Base-by-base conservation (phyloP, 37 sponge, comb jelly and placozoan species). In the Mnemiopsis leidyi region DNA sequence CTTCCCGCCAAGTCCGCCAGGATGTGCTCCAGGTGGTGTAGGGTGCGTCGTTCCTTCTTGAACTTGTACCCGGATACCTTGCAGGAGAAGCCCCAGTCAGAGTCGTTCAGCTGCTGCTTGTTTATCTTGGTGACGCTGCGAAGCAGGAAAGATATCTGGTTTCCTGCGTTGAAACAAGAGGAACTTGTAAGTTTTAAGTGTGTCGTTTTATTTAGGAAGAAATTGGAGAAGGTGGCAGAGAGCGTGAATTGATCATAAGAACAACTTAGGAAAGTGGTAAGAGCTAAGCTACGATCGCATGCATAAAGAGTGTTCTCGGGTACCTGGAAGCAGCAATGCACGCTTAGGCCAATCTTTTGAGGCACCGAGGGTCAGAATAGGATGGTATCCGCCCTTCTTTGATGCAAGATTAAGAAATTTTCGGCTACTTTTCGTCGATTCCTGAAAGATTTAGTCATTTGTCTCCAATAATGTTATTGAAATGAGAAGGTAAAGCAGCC, bases 311-410 rank as follows among this genome's bases (percentile, higher is more conserved):
- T n/a, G n/a, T n/a, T n/a, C n/a, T n/a, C n/a, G n/a, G n/a, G n/a
- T 25, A 69, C 93, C 82, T 38, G 93, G 93, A 23, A 93, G 32
- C 0, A 93, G 26, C n/a, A 93, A 21, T 2, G 93, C 82, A 13
- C 76, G 79, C 32, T 93, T 93, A 2, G 93, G 93, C 93, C 93
- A 93, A 28, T 93, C 93, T 23, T 93, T 75, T 33, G 79, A 23
- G 1, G 76, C 24, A 83, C 35, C 30, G 5, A 68, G 82, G 24
- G 92, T 93, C 38, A 93, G 39, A 5, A 93, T 76, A 2, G 32
- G 39, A 21, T 25, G 23, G 38, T 28, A 18, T 1, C 23, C 61
- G 1, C 90, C 90, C 1, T 85, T 28, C 26, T 85, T 39, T n/a
- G 33, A 28, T 40, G 23, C 36, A 13, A 85, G 1, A 1, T 77